Evolutionary conservation across 2,797 vertebrate species (phyloP).

Genomic region (Bovichtus variegatus): DNA sequence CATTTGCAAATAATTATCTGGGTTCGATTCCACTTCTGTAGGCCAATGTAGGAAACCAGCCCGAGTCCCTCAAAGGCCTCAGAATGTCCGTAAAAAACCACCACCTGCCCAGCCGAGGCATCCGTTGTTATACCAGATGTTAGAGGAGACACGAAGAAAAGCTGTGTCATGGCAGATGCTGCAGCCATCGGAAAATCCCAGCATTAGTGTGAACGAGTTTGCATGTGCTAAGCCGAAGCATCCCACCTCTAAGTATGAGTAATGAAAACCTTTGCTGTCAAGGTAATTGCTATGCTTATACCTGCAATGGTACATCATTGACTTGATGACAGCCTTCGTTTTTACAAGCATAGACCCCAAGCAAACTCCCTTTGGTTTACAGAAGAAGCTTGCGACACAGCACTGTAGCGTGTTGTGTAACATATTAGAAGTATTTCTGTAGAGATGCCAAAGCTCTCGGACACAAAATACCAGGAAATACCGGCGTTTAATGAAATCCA

Average conservation of each 20-base stretch:
- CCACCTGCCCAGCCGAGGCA: slow-evolving; percentile 21
- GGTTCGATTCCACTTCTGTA: slow-evolving; percentile 48
- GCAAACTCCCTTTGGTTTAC: slow-evolving; percentile 55
- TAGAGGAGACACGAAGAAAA: slow-evolving; percentile 53
- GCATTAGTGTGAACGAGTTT: slow-evolving; percentile 32
- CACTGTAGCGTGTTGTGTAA: slow-evolving; percentile 66
- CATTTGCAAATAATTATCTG: slow-evolving; percentile 64
- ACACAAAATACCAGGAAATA: slow-evolving; percentile 76
- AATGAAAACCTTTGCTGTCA: slow-evolving; percentile 68
- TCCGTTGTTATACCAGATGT: slow-evolving; percentile 68
- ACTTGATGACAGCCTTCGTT: slow-evolving; percentile 74
- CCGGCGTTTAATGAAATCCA: slow-evolving; percentile 68
- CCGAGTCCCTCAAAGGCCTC: slow-evolving; percentile 49
- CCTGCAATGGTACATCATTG: slow-evolving; percentile 62
- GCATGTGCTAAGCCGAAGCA: slow-evolving; percentile 22
- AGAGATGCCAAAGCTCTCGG: slow-evolving; percentile 49
- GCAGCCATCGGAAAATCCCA: slow-evolving; percentile 68
- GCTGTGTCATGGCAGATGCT: slow-evolving; percentile 47
- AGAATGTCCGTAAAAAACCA: slow-evolving; percentile 64
- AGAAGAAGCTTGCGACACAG: slow-evolving; percentile 46
- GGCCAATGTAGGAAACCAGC: slow-evolving; percentile 49
- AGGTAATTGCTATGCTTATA: slow-evolving; percentile 72
- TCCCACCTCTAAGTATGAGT: slow-evolving; percentile 28
- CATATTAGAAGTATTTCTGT: slow-evolving; percentile 53
- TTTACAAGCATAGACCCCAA: slow-evolving; percentile 63